phyloP scores from a whole-genome alignment of 2,113 vertebrate species.

The Apaloderma vittatum region DNA sequence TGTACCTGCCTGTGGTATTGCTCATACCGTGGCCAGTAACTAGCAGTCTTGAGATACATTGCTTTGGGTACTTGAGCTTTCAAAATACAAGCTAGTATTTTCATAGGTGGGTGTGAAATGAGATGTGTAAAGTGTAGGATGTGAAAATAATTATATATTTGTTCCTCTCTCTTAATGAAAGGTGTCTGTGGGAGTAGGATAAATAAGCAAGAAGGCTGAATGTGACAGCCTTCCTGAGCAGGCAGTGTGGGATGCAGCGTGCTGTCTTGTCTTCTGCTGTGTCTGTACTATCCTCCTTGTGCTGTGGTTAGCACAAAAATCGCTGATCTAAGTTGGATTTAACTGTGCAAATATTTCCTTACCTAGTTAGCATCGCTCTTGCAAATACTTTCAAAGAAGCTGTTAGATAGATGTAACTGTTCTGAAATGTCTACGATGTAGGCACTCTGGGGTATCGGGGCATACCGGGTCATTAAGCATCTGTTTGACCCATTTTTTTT shows the following conservation, averaged over 20 bases:
- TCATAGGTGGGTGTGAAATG: background rate
- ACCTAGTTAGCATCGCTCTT: background rate
- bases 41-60: background rate
- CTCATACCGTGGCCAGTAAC: background rate
- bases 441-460: background rate
- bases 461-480: background rate
- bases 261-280: background rate
- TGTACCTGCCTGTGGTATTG: background rate
- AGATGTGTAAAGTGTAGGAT: constrained; percentile 5
- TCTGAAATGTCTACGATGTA: background rate
- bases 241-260: background rate
- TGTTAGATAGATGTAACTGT: background rate
- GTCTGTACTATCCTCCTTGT: background rate
- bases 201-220: background rate
- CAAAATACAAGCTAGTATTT: background rate
- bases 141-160: constrained; percentile 33
- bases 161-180: background rate
- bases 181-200: background rate
- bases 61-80: constrained; percentile 16
- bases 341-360: background rate
- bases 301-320: background rate
- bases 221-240: background rate
- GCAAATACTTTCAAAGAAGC: background rate
- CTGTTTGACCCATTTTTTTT: background rate
- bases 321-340: background rate